Evolutionary conservation across 2,113 vertebrate genomes (phyloP).

Genomic region (Bucco capensis): DNA sequence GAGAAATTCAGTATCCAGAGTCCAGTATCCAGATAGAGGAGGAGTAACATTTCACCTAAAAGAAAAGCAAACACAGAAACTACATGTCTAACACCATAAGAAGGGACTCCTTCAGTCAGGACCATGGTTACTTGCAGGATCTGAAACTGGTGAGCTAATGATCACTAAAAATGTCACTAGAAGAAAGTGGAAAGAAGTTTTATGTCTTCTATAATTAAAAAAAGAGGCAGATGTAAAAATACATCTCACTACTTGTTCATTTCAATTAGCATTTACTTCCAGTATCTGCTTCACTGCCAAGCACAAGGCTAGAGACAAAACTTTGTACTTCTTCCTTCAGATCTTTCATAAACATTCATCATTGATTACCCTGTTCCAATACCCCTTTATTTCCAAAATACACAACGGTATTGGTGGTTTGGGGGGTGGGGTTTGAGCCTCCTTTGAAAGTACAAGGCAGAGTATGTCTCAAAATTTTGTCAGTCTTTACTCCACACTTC

Average conservation of each 20-base stretch:
- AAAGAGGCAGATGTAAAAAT: background rate
- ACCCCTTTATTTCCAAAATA: background rate
- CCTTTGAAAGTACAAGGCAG: background rate
- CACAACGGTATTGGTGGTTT: background rate
- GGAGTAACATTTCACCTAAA: background rate
- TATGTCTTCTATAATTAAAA: background rate
- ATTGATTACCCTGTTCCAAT: background rate
- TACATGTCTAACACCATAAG: accelerated
- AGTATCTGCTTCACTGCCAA: background rate
- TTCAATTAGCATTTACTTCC: background rate
- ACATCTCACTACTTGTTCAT: background rate
- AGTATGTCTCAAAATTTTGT: background rate
- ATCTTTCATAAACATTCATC: background rate
- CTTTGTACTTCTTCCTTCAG: background rate
- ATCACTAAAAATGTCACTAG: background rate
- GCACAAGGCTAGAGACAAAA: background rate
- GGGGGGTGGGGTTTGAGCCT: background rate
- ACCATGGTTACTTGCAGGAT: background rate
- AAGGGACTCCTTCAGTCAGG: background rate
- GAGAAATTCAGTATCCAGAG: background rate
- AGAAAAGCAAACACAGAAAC: background rate
- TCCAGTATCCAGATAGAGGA: background rate
- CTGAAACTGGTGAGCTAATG: background rate
- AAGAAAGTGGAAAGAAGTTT: background rate
- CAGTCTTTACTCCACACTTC: background rate